These are phyloP conservation scores for Pedionomus torquatus DNA, from an alignment of 2,113 vertebrate genomes.

Conservation along the genomic window DNA sequence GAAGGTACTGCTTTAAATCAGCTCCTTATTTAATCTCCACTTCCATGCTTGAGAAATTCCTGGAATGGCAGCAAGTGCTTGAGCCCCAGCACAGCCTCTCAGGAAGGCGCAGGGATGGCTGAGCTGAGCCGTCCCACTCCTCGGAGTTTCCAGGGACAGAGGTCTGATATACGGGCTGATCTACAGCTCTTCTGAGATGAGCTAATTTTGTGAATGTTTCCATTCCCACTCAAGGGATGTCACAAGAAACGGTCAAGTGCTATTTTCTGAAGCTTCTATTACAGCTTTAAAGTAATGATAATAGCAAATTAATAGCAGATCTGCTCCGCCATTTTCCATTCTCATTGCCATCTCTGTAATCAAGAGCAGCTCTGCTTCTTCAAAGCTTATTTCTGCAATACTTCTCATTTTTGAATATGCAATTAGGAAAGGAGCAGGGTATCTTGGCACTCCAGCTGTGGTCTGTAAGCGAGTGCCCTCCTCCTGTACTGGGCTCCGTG, in stretches of 20 bases:
- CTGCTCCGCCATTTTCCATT: conserved; percentile 24
- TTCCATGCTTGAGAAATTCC: not conserved
- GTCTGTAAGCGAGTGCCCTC: not conserved
- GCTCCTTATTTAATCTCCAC: not conserved
- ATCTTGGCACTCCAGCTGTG: not conserved
- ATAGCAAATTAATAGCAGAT: conserved; percentile 50
- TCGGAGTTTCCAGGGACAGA: not conserved
- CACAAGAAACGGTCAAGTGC: conserved; percentile 26
- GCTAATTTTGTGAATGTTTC: not conserved
- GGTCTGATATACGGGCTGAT: not conserved
- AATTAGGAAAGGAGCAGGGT: not conserved
- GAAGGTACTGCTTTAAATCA: conserved; percentile 10
- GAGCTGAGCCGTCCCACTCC: not conserved
- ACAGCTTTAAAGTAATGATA: conserved; percentile 23
- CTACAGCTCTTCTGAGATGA: not conserved
- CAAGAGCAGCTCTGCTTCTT: conserved; percentile 17
- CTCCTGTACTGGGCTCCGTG: not conserved
- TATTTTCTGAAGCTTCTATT: conserved; percentile 28
- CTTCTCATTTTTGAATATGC: not conserved
- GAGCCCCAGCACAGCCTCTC: not conserved
- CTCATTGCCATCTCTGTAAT: conserved; percentile 10
- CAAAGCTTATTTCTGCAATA: not conserved
- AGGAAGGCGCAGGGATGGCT: not conserved
- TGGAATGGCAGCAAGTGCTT: not conserved
- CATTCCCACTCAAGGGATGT: conserved; percentile 15